Conservation (phyloP, 2,888 invertebrate genomes). For the Helobdella robusta region DNA sequence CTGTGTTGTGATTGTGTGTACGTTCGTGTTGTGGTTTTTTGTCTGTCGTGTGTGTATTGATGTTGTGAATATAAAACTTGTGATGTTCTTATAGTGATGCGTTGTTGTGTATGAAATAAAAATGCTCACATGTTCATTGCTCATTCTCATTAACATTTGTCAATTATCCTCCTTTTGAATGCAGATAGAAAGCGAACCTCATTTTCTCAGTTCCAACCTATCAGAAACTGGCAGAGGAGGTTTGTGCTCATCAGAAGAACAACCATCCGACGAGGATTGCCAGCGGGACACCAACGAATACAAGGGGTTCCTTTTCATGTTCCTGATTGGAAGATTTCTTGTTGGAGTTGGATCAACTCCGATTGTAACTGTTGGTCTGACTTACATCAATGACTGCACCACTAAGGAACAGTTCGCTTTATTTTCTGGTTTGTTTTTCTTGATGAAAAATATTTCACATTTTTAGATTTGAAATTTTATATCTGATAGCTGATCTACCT, state of each 20-base stretch:
- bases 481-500: background rate
- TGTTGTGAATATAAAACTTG: no score
- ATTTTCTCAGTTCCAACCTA: background rate
- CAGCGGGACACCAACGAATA: background rate
- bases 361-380: slow-evolving; percentile 34
- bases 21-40: no score
- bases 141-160: no score
- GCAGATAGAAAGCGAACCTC: background rate
- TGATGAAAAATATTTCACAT: background rate
- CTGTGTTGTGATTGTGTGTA: no score
- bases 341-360: slow-evolving; percentile 34
- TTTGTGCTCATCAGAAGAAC: background rate
- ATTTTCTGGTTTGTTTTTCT: slow-evolving; percentile 30
- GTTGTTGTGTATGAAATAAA: no score
- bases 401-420: slow-evolving; percentile 30
- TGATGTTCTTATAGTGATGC: no score
- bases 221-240: background rate
- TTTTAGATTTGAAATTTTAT: background rate
- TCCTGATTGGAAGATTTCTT: slow-evolving; percentile 32
- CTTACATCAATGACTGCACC: slow-evolving; percentile 33
- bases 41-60: no score
- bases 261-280: background rate
- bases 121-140: no score
- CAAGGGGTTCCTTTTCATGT: slow-evolving; percentile 30
- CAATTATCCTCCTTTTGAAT: no score